These are phyloP conservation scores for Caenorhabditis zanzibari DNA, from an alignment of 2,888 invertebrate species.

Conservation along the genomic window DNA sequence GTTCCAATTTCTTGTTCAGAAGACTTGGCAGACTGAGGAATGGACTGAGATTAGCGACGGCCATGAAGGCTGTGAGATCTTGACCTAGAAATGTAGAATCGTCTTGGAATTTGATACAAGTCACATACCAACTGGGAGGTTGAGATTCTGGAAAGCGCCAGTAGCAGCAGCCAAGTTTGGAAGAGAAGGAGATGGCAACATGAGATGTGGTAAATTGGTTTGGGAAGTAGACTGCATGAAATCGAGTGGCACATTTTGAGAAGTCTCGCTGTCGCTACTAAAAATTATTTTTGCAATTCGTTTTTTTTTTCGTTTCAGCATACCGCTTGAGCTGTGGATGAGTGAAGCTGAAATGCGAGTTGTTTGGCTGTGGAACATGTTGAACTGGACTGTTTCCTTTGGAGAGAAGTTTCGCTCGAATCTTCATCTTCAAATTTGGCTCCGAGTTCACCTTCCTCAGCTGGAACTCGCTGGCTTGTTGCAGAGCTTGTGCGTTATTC, in stretches of 20 bases:
- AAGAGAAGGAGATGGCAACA: constrained; percentile 80
- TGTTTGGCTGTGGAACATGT: constrained; percentile 45
- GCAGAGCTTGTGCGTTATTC: constrained; percentile 52
- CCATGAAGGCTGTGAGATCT: constrained; percentile 76
- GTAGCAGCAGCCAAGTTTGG: constrained; percentile 78
- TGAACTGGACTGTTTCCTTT: constrained; percentile 78
- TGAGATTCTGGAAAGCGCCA: constrained; percentile 38
- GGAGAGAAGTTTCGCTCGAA: constrained; percentile 80
- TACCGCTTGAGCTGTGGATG: constrained; percentile 68
- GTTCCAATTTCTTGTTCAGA: constrained; percentile 76
- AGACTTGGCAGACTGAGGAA: constrained; percentile 82
- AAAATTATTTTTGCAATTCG: background rate
- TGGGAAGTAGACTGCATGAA: constrained; percentile 42
- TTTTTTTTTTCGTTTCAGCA: too few relatives aligned
- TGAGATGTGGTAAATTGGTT: constrained; percentile 67
- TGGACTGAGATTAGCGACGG: constrained; percentile 73
- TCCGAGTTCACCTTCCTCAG: constrained; percentile 81
- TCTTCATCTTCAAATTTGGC: constrained; percentile 83
- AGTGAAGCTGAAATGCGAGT: constrained; percentile 68
- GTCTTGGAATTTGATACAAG: background rate
- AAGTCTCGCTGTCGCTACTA: constrained; percentile 72
- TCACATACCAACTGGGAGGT: constrained; percentile 50
- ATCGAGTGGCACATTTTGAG: constrained; percentile 58
- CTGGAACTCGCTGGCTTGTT: constrained; percentile 75
- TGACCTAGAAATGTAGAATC: background rate